phyloP scores from a whole-genome alignment of 2,113 vertebrate species.

The Promerops cafer region DNA sequence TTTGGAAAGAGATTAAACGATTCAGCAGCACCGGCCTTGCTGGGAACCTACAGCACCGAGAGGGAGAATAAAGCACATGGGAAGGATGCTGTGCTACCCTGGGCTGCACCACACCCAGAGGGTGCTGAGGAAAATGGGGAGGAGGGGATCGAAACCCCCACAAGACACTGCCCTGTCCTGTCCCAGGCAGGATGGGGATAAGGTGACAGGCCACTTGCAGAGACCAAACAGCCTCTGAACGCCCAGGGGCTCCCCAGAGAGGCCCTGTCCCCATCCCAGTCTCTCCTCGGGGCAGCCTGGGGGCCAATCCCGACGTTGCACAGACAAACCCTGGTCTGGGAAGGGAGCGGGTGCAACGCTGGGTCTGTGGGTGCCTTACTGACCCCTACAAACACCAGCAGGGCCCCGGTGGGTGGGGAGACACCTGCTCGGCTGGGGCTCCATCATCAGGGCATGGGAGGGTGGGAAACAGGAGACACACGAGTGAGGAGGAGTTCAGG shows the following conservation, averaged over 20 bases:
- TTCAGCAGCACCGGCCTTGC: accelerated
- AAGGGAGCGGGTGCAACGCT: neutral
- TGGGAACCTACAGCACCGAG: neutral
- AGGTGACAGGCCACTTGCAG: neutral
- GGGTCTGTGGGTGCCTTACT: neutral
- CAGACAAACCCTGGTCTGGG: neutral
- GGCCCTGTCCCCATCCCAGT: too few relatives aligned
- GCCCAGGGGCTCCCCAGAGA: neutral
- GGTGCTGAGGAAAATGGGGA: neutral
- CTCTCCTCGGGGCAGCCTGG: neutral
- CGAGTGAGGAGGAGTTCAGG: neutral
- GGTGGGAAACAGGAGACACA: neutral
- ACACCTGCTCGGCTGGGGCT: neutral
- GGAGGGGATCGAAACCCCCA: neutral
- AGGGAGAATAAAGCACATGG: neutral
- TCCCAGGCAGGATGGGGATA: neutral
- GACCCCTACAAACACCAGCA: neutral
- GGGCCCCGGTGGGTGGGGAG: accelerated
- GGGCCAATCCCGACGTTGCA: neutral
- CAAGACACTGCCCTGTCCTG: neutral
- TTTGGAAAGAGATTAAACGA: neutral
- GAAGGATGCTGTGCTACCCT: neutral
- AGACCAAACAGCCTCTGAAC: neutral
- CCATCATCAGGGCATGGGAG: neutral
- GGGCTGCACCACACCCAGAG: neutral